Evolutionary conservation across 2,113 vertebrate genomes (phyloP), one percentile per base, ranked within the genome.

Genomic region (Phylloscopus whistleri): DNA sequence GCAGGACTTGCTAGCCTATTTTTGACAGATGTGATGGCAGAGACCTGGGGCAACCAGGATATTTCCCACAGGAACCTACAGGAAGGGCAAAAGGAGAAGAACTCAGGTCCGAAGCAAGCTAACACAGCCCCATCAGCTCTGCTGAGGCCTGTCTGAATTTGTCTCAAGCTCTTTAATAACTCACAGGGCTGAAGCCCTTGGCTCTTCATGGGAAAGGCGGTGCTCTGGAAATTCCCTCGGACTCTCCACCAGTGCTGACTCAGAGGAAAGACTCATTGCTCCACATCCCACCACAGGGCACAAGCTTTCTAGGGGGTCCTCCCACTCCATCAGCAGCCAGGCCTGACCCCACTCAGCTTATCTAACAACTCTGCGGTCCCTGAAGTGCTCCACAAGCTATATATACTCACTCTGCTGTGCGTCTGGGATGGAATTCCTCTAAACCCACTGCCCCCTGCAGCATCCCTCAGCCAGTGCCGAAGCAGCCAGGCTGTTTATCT

Each of bases 81-180:
- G 68, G 72, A 92, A 95, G 53, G 77, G n/a, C n/a, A 81, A 88
- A 82, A 88, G 64, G 43, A 95, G 58, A 48, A 92, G 76, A 78
- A 35, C 58, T 72, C 21, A 4, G 58, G 41, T 52, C 49, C 0
- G 0, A 26, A 46, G 59, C 24, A 60, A 87, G 64, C 60, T 70
- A 85, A 83, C 1, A 0, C 52, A 60, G 80, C 72, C 76, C 59
- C 66, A 10, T 18, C 69, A 77, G 39, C 66, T 72, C 74, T 80
- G 86, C 92, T 68, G 89, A 94, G 92, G 86, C 94, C 93, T 96
- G 95, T 87, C 95, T 96, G 93, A 96, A 95, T 93, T 69, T 94
- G 93, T 96, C 83, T 94, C 66, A 56, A 56, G 60, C 83, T 81
- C 73, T 89, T 94, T 84, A 86, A 94, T 75, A 77, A 89, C 79